phyloP scores from a whole-genome alignment of 1,140 invertebrate genomes.

The Heliconius hermathena region DNA sequence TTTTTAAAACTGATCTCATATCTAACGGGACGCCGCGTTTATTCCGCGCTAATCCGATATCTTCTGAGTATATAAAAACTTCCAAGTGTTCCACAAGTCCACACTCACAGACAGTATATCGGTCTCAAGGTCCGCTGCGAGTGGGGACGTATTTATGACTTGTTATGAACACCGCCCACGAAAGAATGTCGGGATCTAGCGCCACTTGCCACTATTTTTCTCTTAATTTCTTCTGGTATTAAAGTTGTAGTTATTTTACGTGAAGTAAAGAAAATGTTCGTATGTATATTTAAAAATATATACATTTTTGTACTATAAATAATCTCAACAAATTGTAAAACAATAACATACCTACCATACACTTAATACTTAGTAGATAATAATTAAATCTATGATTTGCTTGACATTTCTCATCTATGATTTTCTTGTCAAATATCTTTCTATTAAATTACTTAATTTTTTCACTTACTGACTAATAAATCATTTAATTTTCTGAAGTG shows the following conservation, averaged over 20 bases:
- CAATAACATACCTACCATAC: too few relatives aligned
- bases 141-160: slow-evolving; percentile 26
- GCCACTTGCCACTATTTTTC: slow-evolving; percentile 22
- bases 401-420: too few relatives aligned
- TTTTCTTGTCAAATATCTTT: too few relatives aligned
- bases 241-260: neutral
- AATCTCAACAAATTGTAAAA: too few relatives aligned
- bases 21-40: neutral
- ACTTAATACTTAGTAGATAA: too few relatives aligned
- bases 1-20: neutral
- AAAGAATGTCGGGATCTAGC: slow-evolving; percentile 25
- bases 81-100: slow-evolving; percentile 14
- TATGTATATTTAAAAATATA: too few relatives aligned
- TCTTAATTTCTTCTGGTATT: slow-evolving; percentile 18
- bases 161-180: slow-evolving; percentile 33
- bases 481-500: too few relatives aligned
- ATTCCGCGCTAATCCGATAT: neutral
- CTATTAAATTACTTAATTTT: too few relatives aligned
- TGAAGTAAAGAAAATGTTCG: too few relatives aligned
- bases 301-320: too few relatives aligned
- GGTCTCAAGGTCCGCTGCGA: slow-evolving; percentile 23
- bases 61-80: slow-evolving; percentile 16
- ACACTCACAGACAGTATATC: slow-evolving; percentile 11
- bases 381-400: too few relatives aligned
- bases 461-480: too few relatives aligned